Base-by-base conservation (phyloP, 2,888 invertebrate species). In the Athripsodes cinereus region DNA sequence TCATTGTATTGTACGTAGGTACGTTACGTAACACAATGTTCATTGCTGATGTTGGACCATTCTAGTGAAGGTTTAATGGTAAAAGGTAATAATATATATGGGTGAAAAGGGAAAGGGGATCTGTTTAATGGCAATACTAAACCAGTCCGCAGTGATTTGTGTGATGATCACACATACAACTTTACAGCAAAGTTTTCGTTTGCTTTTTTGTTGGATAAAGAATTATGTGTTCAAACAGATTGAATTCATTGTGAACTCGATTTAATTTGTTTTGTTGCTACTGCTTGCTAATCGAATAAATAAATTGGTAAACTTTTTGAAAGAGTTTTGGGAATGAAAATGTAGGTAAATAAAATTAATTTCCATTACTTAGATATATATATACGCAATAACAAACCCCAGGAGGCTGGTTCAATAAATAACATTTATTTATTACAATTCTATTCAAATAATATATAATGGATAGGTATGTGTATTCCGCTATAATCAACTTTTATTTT, bases 31-130 rank as follows among this genome's bases (percentile, higher is more conserved):
- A 26, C 10, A 26, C 26, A 26, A 40, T 40, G 40, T 40, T 40
- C 40, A 40, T 2, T 8, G 40, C 40, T 40, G 40, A 40, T 40
- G 40, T 40, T 40, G 16, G 40, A 40, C 40, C 13, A 40, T 40
- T 40, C n/a, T 40, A 13, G 40, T 2, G 13, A 40, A 40, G 13
- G 40, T 40, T 40, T 40, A 40, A 40, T 40, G 40, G 40, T 13
- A 20, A 44, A 44, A 44, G 19, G 47, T 47, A 19, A 20, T 47
- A 47, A 47, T 47, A 47, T n/a, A n/a, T 47, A 47, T 47, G 47
- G 47, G 21, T 19, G 20, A 47, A 47, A 20, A 20, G 47, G 19
- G 47, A 20, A 20, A 20, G 47, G 40, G 40, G 40, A 26, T 26
- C 26, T 6, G 26, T 26, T 40, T 40, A 40, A 40, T 16, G 16